A percentile compares a stretch with the other conserved stretches of the same genome.
These are phyloP conservation scores for human DNA, from an alignment of 2,113 vertebrate genomes.

Conservation along the genomic window GRCh38 chr7:41996501-41997000, in stretches of 20 bases:
- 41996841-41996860: slow-evolving; percentile 79
- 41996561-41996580: slow-evolving; percentile 90
- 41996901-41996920: slow-evolving; percentile 58
- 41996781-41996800: slow-evolving; percentile 68
- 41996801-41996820: slow-evolving; percentile 66
- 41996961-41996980: slow-evolving; percentile 75
- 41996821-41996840: slow-evolving; percentile 61
- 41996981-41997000: slow-evolving; percentile 50
- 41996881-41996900: slow-evolving; percentile 72
- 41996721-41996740: slow-evolving; percentile 63
- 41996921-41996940: slow-evolving; percentile 46
- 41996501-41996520: slow-evolving; percentile 90
- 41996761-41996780: slow-evolving; percentile 32
- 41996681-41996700: slow-evolving; percentile 81
- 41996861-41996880: slow-evolving; percentile 83
- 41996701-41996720: slow-evolving; percentile 71
- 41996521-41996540: slow-evolving; percentile 94
- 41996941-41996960: slow-evolving; percentile 68
- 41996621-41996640: slow-evolving; percentile 81
- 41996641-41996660: slow-evolving; percentile 83
- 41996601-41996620: slow-evolving; percentile 74
- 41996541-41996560: slow-evolving; percentile 90
- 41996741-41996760: slow-evolving; percentile 48
- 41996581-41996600: slow-evolving; percentile 84
- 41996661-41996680: slow-evolving; percentile 79